These are phyloP conservation scores for Rhinoderma darwinii DNA, from an alignment of 2,113 vertebrate genomes.

Conservation along the genomic window DNA sequence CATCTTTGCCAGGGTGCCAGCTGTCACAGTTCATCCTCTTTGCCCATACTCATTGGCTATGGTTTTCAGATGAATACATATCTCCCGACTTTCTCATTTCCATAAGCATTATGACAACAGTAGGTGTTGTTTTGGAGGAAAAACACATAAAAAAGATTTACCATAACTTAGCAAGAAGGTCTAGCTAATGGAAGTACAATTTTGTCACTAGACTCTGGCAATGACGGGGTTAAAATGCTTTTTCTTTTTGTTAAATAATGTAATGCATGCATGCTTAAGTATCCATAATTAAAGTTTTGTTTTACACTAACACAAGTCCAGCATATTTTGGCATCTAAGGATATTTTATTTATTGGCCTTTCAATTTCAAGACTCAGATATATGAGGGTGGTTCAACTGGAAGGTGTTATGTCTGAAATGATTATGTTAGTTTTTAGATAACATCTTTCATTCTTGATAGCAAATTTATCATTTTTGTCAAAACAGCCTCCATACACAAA, in stretches of 20 bases:
- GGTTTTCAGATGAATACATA: too few species aligned
- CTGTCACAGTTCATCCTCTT: too few species aligned
- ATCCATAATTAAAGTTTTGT: background rate
- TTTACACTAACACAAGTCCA: background rate
- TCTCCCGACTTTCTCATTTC: too few species aligned
- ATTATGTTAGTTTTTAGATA: conserved; percentile 60
- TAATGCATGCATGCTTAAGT: background rate
- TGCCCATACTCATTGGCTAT: too few species aligned
- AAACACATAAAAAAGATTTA: background rate
- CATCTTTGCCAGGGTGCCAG: too few species aligned
- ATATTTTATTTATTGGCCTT: conserved; percentile 38
- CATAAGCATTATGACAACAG: too few species aligned
- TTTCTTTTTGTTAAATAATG: background rate
- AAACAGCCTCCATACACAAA: conserved; percentile 59
- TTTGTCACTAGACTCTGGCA: background rate
- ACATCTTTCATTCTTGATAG: conserved; percentile 60
- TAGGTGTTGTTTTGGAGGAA: too few species aligned
- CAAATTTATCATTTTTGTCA: conserved; percentile 60
- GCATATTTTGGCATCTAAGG: background rate
- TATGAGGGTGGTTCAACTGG: conserved; percentile 50
- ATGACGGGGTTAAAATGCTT: background rate
- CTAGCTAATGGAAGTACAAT: background rate
- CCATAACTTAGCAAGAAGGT: background rate
- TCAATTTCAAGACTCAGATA: conserved; percentile 43
- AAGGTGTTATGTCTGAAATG: conserved; percentile 55